Percentiles rank a stretch among this genome's conserved stretches.
Conservation (phyloP, 64 coral and sea anemone genomes). For the Montipora efflorescens region DNA sequence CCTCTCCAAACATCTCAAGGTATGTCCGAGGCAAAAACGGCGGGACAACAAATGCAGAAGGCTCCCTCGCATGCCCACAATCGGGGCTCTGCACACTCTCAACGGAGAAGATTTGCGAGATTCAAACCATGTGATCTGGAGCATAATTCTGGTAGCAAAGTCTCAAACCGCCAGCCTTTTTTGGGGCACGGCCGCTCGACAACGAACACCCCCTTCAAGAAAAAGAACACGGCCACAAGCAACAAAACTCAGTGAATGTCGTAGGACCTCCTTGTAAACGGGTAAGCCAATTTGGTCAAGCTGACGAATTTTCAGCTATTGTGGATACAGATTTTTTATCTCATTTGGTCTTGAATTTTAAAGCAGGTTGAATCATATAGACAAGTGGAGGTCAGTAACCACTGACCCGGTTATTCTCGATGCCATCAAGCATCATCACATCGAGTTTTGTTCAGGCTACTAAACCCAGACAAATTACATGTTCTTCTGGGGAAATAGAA, state of each 20-base stretch:
- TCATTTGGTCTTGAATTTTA: too few species aligned
- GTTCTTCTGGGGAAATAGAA: too few species aligned
- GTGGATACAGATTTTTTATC: too few species aligned
- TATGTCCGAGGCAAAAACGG: too few species aligned
- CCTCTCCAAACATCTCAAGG: background rate
- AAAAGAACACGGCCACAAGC: slow-evolving; percentile 19
- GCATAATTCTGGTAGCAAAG: background rate
- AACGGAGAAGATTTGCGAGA: background rate
- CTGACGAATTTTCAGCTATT: too few species aligned
- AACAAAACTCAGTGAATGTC: background rate
- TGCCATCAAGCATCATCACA: too few species aligned
- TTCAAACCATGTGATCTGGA: slow-evolving; percentile 48
- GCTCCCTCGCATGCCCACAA: slow-evolving; percentile 42
- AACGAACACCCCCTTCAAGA: background rate
- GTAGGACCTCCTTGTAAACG: background rate
- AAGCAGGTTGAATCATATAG: too few species aligned
- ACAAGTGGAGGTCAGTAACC: too few species aligned
- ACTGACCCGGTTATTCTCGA: too few species aligned
- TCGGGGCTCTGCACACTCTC: background rate
- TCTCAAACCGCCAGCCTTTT: slow-evolving; percentile 29
- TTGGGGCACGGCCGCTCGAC: slow-evolving; percentile 19
- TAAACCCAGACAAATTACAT: too few species aligned
- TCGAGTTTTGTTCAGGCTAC: too few species aligned
- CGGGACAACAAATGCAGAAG: background rate
- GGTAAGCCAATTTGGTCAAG: background rate